Base-by-base conservation (phyloP, 2,113 vertebrate species). In the Sinocyclocheilus rhinocerous region DNA sequence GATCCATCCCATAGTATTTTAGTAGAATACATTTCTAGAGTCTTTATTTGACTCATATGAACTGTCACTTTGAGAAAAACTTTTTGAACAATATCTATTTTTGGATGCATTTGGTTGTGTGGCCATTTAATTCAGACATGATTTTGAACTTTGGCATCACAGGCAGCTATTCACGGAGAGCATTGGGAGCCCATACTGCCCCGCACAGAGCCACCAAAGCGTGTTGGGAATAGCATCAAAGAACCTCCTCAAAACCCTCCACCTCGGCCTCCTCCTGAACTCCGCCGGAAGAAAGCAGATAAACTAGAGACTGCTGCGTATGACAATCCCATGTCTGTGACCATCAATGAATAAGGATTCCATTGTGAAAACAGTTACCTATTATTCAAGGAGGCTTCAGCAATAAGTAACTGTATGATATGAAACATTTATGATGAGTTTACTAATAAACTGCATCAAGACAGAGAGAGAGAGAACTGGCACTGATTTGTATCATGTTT, bases 151-250 rank as follows among this genome's bases (percentile, higher is more conserved):
- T 52, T 52, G 50, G 13, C 13, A 52, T 52, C 83, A 4, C 86
- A 98, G 98, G 98, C 98, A 0, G 98, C 98, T 0, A 91, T 96
- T 12, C 93, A 93, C 0, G 97, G 97, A 0, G 98, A 99, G 85
- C 96, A 97, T 75, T 99, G 98, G 98, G 92, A 92, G 22, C 97
- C 97, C 57, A 97, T 98, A 24, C 94, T 98, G 84, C 90, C 93
- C 48, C 92, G 82, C 76, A 92, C 91, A 50, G 94, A 91, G 55
- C 88, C 92, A 18, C 83, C 90, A 8, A 94, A 90, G 0, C 94
- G 94, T 0, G 12, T 89, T 0, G 92, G 90, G 24, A 90, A 90
- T 13, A 97, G 96, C 90, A 95, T 98, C 86, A 98, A 96, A 67
- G 94, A 96, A 76, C 97, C 97, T 0, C 98, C 98, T 33, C 94